Evolutionary conservation across 2,888 invertebrate genomes (phyloP), one percentile per base, ranked within the genome.

Genomic region (Chalcosyrphus nemorum): DNA sequence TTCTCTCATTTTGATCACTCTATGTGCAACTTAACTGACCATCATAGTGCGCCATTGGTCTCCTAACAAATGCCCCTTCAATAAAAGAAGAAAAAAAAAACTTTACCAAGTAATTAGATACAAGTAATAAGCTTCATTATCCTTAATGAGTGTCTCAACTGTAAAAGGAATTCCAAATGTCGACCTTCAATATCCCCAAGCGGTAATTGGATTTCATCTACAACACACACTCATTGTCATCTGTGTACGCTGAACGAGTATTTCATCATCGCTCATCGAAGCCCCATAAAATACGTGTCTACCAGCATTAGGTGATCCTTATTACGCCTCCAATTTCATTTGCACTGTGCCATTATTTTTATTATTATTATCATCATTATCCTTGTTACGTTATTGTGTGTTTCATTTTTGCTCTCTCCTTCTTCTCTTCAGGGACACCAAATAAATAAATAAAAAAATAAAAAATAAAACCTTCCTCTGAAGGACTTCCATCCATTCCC

Each of bases 271-370:
- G 43, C 32, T 54, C 72, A 52, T 54, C 43, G 61, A 72, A 63
- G 61, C 11, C n/a, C 4, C 43, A 56, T 54, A 68, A 68, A 43
- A 45, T 65, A 35, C 47, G 15, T 57, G 63, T 74, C 65, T 56
- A 13, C 29, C 35, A 63, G 52, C 32, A 57, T 45, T 59, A 52
- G 52, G 50, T 70, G 76, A 77, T 61, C 52, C 68, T 54, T 52
- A 57, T 61, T 63, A 63, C 63, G 63, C 35, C 77, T 78, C 56
- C 45, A 71, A 78, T 78, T 78, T 71, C 56, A 78, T 71, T 71
- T 78, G 68, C 57, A 47, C 61, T 56, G n/a, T n/a, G 52, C 15
- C 47, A 63, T 81, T 43, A 63, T 57, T 75, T 57, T 63, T 81
- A 63, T 57, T 50, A 52, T 75, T 66, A 76, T 71, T 57, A 47